Evolutionary conservation across 2,797 vertebrate genomes (phyloP).

Genomic region (Spinus olivaceus): DNA sequence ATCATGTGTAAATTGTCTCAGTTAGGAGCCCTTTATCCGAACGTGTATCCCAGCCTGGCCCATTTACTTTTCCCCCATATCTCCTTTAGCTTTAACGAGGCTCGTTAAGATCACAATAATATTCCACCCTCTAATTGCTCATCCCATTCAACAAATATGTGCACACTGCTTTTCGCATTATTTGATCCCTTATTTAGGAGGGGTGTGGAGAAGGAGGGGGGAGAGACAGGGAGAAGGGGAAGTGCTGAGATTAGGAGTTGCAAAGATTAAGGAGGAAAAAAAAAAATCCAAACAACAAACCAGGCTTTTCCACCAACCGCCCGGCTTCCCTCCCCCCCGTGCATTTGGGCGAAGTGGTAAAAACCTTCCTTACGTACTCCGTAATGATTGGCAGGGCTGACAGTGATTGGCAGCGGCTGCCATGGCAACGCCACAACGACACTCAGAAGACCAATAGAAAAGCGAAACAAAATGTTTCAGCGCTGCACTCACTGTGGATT

Average conservation of each 20-base stretch:
- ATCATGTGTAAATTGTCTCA: conserved; percentile 82
- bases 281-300: conserved; percentile 16
- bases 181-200: conserved; percentile 80
- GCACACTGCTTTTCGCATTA: conserved; percentile 85
- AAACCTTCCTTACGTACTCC: conserved; percentile 96
- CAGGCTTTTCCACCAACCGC: conserved; percentile 53
- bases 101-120: conserved; percentile 91
- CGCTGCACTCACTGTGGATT: conserved; percentile 99
- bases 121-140: conserved; percentile 93
- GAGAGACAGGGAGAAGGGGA: conserved; percentile 48
- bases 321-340: conserved; percentile 73
- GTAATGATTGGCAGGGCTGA: conserved; percentile 99
- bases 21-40: conserved; percentile 80
- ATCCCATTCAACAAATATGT: conserved; percentile 90
- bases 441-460: conserved; percentile 99
- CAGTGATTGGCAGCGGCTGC: conserved; percentile 99
- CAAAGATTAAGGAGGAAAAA: conserved; percentile 61
- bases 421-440: conserved; percentile 99
- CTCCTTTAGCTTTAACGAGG: conserved; percentile 87
- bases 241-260: conserved; percentile 74
- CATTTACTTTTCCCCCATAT: conserved; percentile 83
- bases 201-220: conserved; percentile 68
- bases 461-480: conserved; percentile 99
- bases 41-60: conserved; percentile 77
- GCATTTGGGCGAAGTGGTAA: conserved; percentile 89